These are phyloP conservation scores for Homarus americanus DNA, from an alignment of 1,140 invertebrate species.

Conservation along the genomic window DNA sequence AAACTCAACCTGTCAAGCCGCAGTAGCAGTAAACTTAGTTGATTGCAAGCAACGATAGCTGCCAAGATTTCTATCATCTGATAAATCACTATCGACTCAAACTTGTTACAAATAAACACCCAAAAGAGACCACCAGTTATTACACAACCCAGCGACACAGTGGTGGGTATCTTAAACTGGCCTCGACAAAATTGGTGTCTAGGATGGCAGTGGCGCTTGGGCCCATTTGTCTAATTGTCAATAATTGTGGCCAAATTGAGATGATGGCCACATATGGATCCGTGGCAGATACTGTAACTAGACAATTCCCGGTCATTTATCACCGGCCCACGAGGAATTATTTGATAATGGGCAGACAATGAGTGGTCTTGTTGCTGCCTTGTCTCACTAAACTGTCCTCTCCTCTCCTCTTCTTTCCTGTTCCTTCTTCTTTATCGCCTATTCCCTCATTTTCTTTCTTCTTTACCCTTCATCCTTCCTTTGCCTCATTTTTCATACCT, in stretches of 20 bases:
- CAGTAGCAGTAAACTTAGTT: too few relatives aligned
- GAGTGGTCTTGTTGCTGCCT: slow-evolving; percentile 28
- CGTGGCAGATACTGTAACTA: slow-evolving; percentile 69
- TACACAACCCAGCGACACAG: too few relatives aligned
- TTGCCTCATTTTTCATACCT: not conserved
- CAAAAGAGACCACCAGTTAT: too few relatives aligned
- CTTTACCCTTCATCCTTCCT: not conserved
- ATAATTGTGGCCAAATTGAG: slow-evolving; percentile 66
- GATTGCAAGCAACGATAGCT: too few relatives aligned
- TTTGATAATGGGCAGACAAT: slow-evolving; percentile 53
- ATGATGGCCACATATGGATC: slow-evolving; percentile 72
- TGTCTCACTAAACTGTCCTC: not conserved
- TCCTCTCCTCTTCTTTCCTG: slow-evolving; percentile 4
- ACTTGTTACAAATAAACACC: too few relatives aligned
- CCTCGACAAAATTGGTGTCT: not conserved
- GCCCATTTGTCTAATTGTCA: slow-evolving; percentile 71
- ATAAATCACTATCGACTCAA: too few relatives aligned
- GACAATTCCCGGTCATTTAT: slow-evolving; percentile 68
- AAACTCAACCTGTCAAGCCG: not conserved
- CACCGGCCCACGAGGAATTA: slow-evolving; percentile 51
- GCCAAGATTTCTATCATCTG: too few relatives aligned
- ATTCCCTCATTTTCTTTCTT: not conserved
- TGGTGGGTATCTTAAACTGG: too few relatives aligned
- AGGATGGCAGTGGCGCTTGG: not conserved
- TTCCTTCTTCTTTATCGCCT: not conserved